A percentile compares a stretch with the other conserved stretches of the same genome.
These are phyloP conservation scores for Temnothorax nylanderi DNA, from an alignment of 1,140 invertebrate species.

Conservation along the genomic window DNA sequence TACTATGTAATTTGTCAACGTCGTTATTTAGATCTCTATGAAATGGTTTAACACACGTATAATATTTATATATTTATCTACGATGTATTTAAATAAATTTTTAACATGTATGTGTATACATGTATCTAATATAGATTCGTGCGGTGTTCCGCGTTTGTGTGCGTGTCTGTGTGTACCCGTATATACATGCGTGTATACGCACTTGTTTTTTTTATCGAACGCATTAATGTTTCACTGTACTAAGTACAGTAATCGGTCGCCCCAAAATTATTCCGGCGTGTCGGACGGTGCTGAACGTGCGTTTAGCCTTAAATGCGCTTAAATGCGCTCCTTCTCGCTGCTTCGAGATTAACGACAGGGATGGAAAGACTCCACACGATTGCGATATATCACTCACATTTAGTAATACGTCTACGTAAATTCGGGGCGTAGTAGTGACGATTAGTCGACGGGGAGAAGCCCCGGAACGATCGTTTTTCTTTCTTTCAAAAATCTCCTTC, in stretches of 20 bases:
- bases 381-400: conserved; percentile 1
- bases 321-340: background rate
- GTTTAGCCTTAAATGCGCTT: conserved; percentile 15
- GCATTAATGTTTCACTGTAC: conserved; percentile 42
- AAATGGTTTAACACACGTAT: conserved; percentile 61
- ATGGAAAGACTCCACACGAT: background rate
- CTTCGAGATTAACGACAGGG: conserved; percentile 4
- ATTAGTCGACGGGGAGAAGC: background rate
- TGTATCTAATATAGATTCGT: conserved; percentile 30
- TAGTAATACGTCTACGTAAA: conserved; percentile 6
- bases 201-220: conserved; percentile 59
- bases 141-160: conserved; percentile 41
- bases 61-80: conserved; percentile 34
- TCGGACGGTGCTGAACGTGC: conserved; percentile 51
- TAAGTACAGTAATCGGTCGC: background rate
- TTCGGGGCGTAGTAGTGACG: background rate
- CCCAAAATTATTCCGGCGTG: conserved; percentile 19
- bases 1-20: conserved; percentile 57
- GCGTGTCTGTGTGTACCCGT: conserved; percentile 54
- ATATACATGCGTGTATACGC: conserved; percentile 44
- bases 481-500: background rate
- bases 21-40: conserved; percentile 59
- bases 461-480: background rate
- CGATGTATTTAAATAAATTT: conserved; percentile 37
- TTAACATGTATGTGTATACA: conserved; percentile 37